A percentile compares a stretch with the other conserved stretches of the same genome.
These are phyloP conservation scores for Rhyacichthys aspro DNA, from an alignment of 2,797 vertebrate genomes.

Conservation along the genomic window DNA sequence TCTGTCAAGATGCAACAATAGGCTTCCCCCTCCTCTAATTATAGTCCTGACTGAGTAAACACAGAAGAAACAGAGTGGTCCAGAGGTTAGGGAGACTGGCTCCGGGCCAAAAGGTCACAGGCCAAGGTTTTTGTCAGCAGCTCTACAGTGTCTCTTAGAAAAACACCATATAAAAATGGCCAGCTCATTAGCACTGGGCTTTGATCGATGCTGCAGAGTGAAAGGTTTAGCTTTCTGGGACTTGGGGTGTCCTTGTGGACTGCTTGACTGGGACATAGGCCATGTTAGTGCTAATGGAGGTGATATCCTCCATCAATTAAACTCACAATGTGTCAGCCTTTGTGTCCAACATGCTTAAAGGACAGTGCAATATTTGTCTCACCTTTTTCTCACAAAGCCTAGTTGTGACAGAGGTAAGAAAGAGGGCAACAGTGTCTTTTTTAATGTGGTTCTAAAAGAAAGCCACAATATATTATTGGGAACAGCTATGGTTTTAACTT, in stretches of 20 bases:
- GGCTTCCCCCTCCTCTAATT: conserved; percentile 63
- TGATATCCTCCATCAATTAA: neutral
- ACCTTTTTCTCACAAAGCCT: too few relatives aligned
- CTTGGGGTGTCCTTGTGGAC: conserved; percentile 9
- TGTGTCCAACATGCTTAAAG: neutral
- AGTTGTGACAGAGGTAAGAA: too few relatives aligned
- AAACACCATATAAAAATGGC: conserved; percentile 27
- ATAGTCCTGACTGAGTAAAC: conserved; percentile 65
- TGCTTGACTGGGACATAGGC: conserved; percentile 14
- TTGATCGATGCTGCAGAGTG: conserved; percentile 16
- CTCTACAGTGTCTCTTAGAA: conserved; percentile 19
- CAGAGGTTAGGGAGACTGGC: conserved; percentile 49
- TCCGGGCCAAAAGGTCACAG: conserved; percentile 49
- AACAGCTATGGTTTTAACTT: too few relatives aligned
- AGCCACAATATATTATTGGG: too few relatives aligned
- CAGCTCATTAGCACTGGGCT: conserved; percentile 34
- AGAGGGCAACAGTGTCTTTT: too few relatives aligned
- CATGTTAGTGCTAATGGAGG: neutral
- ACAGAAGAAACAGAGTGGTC: conserved; percentile 52
- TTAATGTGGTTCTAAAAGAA: too few relatives aligned
- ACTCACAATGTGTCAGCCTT: neutral
- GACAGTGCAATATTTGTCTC: too few relatives aligned
- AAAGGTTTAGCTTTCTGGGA: conserved; percentile 22
- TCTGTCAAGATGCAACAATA: conserved; percentile 70
- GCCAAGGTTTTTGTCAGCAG: conserved; percentile 32